Evolutionary conservation across 2,888 invertebrate species (phyloP).

Genomic region (Drosophila kokeensis): DNA sequence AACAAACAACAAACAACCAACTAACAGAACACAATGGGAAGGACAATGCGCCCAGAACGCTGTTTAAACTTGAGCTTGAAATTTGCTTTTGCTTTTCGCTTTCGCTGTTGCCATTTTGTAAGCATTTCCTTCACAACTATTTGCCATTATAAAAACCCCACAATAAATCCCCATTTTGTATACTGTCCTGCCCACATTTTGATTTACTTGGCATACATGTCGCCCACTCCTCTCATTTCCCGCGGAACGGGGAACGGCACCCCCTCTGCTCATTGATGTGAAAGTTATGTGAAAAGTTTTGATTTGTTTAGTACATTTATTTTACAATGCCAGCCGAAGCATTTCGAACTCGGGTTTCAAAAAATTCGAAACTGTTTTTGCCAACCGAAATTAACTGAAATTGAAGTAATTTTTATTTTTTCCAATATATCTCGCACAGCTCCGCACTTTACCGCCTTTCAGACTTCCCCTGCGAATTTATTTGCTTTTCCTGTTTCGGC

Average conservation of each 20-base stretch:
- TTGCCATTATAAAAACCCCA: conserved; percentile 60
- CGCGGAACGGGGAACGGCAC: background rate
- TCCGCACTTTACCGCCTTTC: conserved; percentile 10
- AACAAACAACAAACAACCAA: conserved; percentile 4
- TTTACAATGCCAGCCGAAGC: conserved; percentile 51
- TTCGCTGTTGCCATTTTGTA: conserved; percentile 42
- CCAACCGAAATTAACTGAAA: conserved; percentile 67
- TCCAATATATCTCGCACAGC: conserved; percentile 42
- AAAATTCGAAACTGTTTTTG: conserved; percentile 45
- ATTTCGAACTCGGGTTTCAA: conserved; percentile 36
- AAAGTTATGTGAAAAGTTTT: conserved; percentile 81
- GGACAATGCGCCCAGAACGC: conserved; percentile 45
- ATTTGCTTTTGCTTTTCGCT: conserved; percentile 36
- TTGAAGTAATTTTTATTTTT: conserved; percentile 61
- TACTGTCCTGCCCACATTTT: conserved; percentile 31
- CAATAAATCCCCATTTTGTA: conserved; percentile 52
- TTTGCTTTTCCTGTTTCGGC: conserved; percentile 20
- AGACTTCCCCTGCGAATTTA: conserved; percentile 4
- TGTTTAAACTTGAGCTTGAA: conserved; percentile 66
- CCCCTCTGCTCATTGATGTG: conserved; percentile 59
- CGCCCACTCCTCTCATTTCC: background rate
- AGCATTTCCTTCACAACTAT: conserved; percentile 58
- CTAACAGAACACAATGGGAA: conserved; percentile 20
- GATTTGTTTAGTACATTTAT: conserved; percentile 79
- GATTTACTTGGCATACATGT: conserved; percentile 63